Evolutionary conservation across 2,888 invertebrate genomes (phyloP), one percentile per base, ranked within the genome.

Genomic region (Metacarcinus magister): DNA sequence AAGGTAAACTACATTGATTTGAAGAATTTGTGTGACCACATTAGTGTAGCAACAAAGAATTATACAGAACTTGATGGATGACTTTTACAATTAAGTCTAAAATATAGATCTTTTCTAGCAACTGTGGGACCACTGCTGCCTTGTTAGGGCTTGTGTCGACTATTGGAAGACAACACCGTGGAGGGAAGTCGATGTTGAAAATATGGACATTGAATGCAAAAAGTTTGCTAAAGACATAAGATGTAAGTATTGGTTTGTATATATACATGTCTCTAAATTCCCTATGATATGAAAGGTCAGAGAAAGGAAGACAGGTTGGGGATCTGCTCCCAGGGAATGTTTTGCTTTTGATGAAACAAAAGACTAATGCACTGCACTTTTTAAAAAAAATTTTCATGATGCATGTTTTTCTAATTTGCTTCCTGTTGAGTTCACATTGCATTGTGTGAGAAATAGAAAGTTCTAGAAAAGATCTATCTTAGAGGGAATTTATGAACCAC

Each of bases 151-250:
- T 4, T 98, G 99, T 97, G 99, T 99, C 94, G 99, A 99, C 97
- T 99, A 99, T 97, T 99, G 99, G 99, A 99, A 99, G 97, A 99
- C 99, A 0, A 99, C 99, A 0, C 99, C 99, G 0, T 99, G 99
- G 99, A 98, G 99, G 96, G 99, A 99, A 97, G 99, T 99, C 96
- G 99, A 99, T 97, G 99, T 99, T 87, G 99, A 99, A 98, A 99
- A 99, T 97, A 99, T 99, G 99, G 99, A 99, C 97, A 99, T 99
- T 97, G 99, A 99, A 97, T 99, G 99, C 97, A 99, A 99, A 97
- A 99, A 99, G 97, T 99, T 99, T 97, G 99, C 99, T 1, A 99
- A 99, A 98, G 99, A 99, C 97, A 99, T 99, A 96, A 98, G 99
- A 97, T 98, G 99, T 98, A 97, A 97, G 98, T 97, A 48, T 19